A percentile compares a stretch with the other conserved stretches of the same genome.
These are phyloP conservation scores for Varanus salvator DNA, from an alignment of 2,113 vertebrate genomes.

Conservation along the genomic window DNA sequence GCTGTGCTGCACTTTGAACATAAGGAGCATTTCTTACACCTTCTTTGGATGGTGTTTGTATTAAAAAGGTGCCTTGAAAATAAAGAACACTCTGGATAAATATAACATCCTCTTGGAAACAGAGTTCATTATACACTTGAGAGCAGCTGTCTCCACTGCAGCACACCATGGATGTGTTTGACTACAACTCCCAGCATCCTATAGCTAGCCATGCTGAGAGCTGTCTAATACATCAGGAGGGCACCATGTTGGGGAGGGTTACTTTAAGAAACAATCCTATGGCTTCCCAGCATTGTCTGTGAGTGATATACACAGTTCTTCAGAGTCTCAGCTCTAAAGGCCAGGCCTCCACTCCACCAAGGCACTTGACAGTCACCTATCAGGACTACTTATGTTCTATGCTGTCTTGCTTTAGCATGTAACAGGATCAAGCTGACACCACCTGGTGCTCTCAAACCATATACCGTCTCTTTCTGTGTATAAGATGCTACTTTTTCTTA, in stretches of 20 bases:
- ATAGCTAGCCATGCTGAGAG: too few relatives aligned
- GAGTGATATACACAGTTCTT: neutral
- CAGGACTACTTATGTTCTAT: neutral
- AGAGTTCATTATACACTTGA: neutral
- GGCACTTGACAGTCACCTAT: neutral
- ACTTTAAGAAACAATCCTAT: neutral
- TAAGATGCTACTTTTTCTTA: too few relatives aligned
- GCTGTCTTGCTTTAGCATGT: neutral
- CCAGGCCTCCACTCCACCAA: neutral
- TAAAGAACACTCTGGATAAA: constrained; percentile 5
- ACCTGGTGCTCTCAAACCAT: constrained; percentile 43
- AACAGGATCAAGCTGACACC: neutral
- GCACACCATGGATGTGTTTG: too few relatives aligned
- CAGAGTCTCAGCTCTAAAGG: too few relatives aligned
- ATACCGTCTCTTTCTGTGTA: neutral
- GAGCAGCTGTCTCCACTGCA: too few relatives aligned
- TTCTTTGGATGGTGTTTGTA: constrained; percentile 21
- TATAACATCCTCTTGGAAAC: neutral
- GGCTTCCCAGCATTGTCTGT: neutral
- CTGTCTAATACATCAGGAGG: too few relatives aligned
- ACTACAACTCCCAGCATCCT: too few relatives aligned
- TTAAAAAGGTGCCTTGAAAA: constrained; percentile 11
- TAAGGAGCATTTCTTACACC: neutral
- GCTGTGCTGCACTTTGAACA: neutral
- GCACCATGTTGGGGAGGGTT: too few relatives aligned